Evolutionary conservation across 2,113 vertebrate species (phyloP), one percentile per base, ranked within the genome.

Genomic region (Calidris pugnax): DNA sequence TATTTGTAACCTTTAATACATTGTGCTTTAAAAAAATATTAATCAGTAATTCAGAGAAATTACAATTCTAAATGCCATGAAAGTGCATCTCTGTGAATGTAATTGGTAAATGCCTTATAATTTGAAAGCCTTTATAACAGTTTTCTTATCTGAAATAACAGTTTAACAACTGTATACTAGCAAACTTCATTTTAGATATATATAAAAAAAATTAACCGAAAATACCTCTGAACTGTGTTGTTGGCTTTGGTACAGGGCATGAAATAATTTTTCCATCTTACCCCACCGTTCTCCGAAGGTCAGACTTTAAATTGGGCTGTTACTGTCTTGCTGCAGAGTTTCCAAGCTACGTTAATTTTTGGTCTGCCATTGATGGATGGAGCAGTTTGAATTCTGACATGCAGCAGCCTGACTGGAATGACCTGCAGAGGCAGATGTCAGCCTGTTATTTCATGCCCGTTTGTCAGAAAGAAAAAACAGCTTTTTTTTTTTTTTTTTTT

Each of bases 281-380:
- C 66, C 95, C 98, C 39, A 94, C 77, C 83, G 51, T 87, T 98
- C 97, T 97, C 88, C 69, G 95, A 98, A 98, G 98, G 98, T 98
- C 98, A 98, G 97, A 80, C 96, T 97, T 97, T 95, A 98, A 97
- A 98, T 98, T 97, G 98, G 98, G 97, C 97, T 97, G 95, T 97
- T 97, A 95, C 98, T 98, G 98, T 98, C 98, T 98, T 88, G 97
- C 98, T 43, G 89, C 95, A 89, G 97, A 98, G 93, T 98, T 98
- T 97, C 98, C 97, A 97, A 96, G 98, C 97, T 94, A 79, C 92
- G 97, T 98, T 98, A 96, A 98, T 98, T 98, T 97, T 98, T 94
- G 98, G 97, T 85, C 97, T 97, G 97, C 98, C 56, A 94, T 96
- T 98, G 98, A 98, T 98, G 98, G 98, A 98, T 98, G 98, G 98